Evolutionary conservation across 2,113 vertebrate species (phyloP).

Genomic region (Daubentonia madagascariensis): DNA sequence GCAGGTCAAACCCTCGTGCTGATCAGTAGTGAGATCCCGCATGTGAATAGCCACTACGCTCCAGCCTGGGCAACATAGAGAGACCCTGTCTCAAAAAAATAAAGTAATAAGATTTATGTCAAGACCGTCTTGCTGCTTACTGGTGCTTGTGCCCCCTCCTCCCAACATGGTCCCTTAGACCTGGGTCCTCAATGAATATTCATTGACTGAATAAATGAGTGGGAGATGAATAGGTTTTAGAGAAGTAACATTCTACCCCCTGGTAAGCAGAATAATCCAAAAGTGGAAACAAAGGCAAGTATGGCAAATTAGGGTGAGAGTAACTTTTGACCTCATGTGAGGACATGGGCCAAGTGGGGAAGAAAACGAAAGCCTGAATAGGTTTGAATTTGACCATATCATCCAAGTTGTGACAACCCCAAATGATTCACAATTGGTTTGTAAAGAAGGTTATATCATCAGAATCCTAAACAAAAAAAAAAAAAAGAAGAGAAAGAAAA

Average conservation of each 20-base stretch:
- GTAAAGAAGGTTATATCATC: not conserved
- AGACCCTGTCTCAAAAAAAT: too few species aligned
- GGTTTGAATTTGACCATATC: not conserved
- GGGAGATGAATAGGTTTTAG: not conserved
- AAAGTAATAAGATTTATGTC: too few species aligned
- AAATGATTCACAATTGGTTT: not conserved
- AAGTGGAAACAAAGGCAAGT: not conserved
- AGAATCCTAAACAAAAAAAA: not conserved
- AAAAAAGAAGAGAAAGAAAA: not conserved
- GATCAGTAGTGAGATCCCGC: too few species aligned
- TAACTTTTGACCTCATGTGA: not conserved
- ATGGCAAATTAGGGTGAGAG: not conserved
- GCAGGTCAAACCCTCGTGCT: too few species aligned
- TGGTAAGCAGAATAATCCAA: not conserved
- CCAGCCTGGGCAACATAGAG: too few species aligned
- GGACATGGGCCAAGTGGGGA: not conserved
- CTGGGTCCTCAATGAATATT: not conserved
- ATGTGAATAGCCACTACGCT: too few species aligned
- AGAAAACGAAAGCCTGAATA: not conserved
- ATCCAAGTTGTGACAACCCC: not conserved
- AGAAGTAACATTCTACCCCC: not conserved
- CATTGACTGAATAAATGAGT: not conserved
- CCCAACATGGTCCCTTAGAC: not conserved
- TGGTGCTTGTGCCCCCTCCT: not conserved
- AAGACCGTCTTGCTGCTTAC: not conserved